phyloP scores from a whole-genome alignment of 2,113 vertebrate species.

The Lepus europaeus region DNA sequence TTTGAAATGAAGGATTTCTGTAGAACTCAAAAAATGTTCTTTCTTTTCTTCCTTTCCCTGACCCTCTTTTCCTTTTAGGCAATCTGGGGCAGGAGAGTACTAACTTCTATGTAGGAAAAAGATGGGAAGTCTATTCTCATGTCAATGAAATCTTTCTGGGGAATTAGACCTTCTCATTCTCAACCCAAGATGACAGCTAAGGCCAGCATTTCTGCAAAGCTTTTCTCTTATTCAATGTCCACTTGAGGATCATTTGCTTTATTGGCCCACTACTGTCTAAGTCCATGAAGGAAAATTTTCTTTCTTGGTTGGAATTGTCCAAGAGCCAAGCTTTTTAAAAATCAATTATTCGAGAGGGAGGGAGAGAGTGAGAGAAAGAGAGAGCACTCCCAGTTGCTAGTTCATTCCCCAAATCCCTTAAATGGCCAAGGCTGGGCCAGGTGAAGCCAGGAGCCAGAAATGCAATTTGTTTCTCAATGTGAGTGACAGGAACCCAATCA shows the following conservation, averaged over 20 bases:
- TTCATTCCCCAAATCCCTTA: too few relatives aligned
- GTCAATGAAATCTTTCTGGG: background rate
- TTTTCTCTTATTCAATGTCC: background rate
- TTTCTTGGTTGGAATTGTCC: slow-evolving; percentile 31
- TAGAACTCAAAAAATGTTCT: background rate
- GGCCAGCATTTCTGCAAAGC: background rate
- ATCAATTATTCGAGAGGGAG: background rate
- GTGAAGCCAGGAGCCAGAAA: too few relatives aligned
- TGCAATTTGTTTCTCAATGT: too few relatives aligned
- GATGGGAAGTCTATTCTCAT: background rate
- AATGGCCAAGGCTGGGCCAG: too few relatives aligned
- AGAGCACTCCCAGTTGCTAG: too few relatives aligned
- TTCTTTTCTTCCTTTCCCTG: background rate
- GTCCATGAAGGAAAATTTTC: background rate
- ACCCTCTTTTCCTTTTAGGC: background rate
- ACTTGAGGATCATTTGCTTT: background rate
- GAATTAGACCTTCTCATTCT: background rate
- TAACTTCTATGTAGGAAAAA: slow-evolving; percentile 28
- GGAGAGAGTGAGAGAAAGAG: too few relatives aligned
- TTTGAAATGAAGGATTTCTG: slow-evolving; percentile 49
- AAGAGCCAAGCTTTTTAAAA: slow-evolving; percentile 29
- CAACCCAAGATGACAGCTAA: background rate
- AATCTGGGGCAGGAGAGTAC: background rate
- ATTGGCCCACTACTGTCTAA: background rate
- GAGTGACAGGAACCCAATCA: too few relatives aligned